Evolutionary conservation across 2,113 vertebrate genomes (phyloP), one percentile per base, ranked within the genome.

Genomic region (Lampris incognitus): DNA sequence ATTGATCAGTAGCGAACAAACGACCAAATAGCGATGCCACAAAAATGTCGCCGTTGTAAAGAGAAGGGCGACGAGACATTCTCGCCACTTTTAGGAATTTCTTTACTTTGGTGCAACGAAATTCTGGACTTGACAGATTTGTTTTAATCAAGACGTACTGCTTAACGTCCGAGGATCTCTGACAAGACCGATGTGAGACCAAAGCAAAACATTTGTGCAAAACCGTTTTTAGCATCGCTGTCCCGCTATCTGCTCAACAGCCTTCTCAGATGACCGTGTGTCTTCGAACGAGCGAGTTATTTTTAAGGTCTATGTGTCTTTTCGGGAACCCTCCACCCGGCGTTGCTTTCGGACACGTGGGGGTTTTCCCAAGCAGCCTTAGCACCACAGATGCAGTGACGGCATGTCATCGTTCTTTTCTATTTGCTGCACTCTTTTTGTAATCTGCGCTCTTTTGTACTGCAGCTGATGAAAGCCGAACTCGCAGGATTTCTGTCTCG

Each of bases 361-460:
- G 24, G 55, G 59, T 85, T 76, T 69, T 42, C 64, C 82, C 63
- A 42, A 74, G 64, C 76, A 82, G 90, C 92, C 92, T 94, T 93
- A 90, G 61, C 65, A 11, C 76, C 44, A 11, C 74, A 78, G 77
- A 89, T 89, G 90, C 85, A 90, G 87, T 79, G 72, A 69, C 64
- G 10, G 61, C 44, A 44, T 69, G 63, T 88, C 38, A 44, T 72
- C 69, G 38, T 51, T 56, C 5, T 55, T 60, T 65, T 9, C 38
- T 69, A 42, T 50, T 75, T 66, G 59, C 73, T 49, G 78, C 62
- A 64, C 65, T 41, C 55, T 64, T 65, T 42, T 59, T 74, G 78
- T 69, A 67, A 66, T 81, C 69, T 81, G 24, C 24, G 24, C 24
- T 24, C 24, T 24, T 24, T 24, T 24, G 24, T 24, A 24, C 24